These are phyloP conservation scores for Trichonephila inaurata DNA, from an alignment of 1,140 invertebrate species.

Conservation along the genomic window DNA sequence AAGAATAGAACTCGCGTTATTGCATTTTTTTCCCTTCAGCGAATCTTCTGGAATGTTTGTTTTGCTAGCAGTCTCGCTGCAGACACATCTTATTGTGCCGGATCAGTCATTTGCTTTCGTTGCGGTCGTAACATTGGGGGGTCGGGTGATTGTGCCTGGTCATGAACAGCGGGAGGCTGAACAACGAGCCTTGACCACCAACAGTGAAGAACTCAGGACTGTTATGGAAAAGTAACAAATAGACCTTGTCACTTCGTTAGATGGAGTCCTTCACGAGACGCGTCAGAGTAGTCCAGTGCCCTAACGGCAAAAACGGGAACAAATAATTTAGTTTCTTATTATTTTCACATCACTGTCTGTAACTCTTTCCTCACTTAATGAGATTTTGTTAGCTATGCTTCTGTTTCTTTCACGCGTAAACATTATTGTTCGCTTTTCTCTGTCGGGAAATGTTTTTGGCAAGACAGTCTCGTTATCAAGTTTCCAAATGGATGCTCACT, in stretches of 20 bases:
- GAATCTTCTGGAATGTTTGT: constrained; percentile 34
- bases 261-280: constrained; percentile 36
- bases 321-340: constrained; percentile 66
- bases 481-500: background rate
- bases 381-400: background rate
- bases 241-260: constrained; percentile 39
- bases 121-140: constrained; percentile 13
- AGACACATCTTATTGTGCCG: constrained; percentile 55
- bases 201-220: constrained; percentile 34
- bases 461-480: background rate
- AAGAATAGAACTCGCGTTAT: constrained; percentile 36
- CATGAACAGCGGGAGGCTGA: constrained; percentile 36
- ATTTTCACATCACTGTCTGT: constrained; percentile 50
- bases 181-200: constrained; percentile 64
- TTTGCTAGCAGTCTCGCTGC: constrained; percentile 51
- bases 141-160: constrained; percentile 52
- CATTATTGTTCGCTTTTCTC: constrained; percentile 12
- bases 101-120: constrained; percentile 58
- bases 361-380: constrained; percentile 36
- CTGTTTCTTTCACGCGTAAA: background rate
- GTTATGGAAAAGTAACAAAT: constrained; percentile 49
- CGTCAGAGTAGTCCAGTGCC: constrained; percentile 45
- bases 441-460: constrained; percentile 28
- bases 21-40: constrained; percentile 30
- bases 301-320: background rate